Evolutionary conservation across 1,140 invertebrate species (phyloP).

Genomic region (Drosophila jambulina): DNA sequence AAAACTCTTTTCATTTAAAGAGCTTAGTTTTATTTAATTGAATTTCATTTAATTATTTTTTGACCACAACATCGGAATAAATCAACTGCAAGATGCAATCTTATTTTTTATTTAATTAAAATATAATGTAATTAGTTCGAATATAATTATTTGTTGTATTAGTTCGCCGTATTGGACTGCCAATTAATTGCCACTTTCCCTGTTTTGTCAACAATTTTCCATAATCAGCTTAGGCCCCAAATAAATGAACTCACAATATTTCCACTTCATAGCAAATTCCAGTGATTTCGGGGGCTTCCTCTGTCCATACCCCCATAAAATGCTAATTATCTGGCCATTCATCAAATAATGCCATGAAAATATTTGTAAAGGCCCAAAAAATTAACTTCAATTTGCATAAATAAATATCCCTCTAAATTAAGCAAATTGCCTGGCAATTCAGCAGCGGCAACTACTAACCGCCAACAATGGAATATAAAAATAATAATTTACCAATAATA

Average conservation of each 20-base stretch:
- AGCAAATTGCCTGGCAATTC: slow-evolving; percentile 57
- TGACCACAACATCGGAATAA: background rate
- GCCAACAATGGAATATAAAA: slow-evolving; percentile 27
- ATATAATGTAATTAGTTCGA: background rate
- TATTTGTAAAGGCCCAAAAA: slow-evolving; percentile 30
- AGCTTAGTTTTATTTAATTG: slow-evolving; percentile 6
- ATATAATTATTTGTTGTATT: slow-evolving; percentile 1
- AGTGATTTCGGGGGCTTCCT: slow-evolving; percentile 7
- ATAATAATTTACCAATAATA: slow-evolving; percentile 60
- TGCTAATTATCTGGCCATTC: slow-evolving; percentile 60
- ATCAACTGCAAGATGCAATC: background rate
- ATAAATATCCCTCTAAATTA: slow-evolving; percentile 60
- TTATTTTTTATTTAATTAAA: slow-evolving; percentile 3
- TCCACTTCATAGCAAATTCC: slow-evolving; percentile 17
- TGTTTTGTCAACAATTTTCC: slow-evolving; percentile 22
- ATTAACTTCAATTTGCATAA: slow-evolving; percentile 63
- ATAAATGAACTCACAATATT: slow-evolving; percentile 24
- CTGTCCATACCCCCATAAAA: background rate
- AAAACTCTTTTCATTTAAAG: background rate
- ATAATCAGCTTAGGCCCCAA: slow-evolving; percentile 14
- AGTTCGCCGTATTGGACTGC: background rate
- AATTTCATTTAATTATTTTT: slow-evolving; percentile 11
- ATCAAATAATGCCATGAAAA: slow-evolving; percentile 36
- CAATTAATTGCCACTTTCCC: slow-evolving; percentile 18
- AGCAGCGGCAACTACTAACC: slow-evolving; percentile 22